Evolutionary conservation across 1,140 invertebrate species (phyloP), one percentile per base, ranked within the genome.

Genomic region (Helicorthomorpha holstii): DNA sequence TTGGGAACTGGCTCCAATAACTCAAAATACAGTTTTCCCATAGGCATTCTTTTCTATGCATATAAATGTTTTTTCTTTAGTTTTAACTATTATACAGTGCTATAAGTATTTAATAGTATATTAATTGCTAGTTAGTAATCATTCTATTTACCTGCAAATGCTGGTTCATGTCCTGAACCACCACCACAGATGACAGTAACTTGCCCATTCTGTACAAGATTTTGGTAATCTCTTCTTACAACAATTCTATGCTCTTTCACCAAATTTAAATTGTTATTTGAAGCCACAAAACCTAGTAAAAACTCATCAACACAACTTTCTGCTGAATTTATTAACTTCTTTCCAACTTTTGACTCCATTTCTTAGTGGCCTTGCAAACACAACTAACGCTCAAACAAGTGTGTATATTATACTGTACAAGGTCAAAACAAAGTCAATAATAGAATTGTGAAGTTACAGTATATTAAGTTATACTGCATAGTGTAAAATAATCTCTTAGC

Each of bases 111-210:
- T 41, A 41, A 41, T 12, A 12, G 12, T 12, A 41, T 19, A 12
- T 12, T 41, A 41, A 19, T 12, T 41, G 19, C 12, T 41, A 12
- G 38, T 19, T 19, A 12, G 12, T 41, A 12, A 41, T 41, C 19
- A 12, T 19, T 12, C 12, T 41, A 45, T 27, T 56, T 58, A 82
- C 81, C 81, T 69, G 76, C 75, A 55, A 75, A 69, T 66, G 83
- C 83, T 16, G 87, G 87, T 66, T 92, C 87, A 63, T 90, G 87
- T 3, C 87, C 87, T 21, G 83, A 84, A 21, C 87, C 85, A 23
- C 86, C 86, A 2, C 85, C 86, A 54, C 75, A 76, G n/a, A 90
- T 64, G 1, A 89, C 52, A 1, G 76, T 74, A 4, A 88, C 83
- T 62, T 76, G 76, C 14, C 71, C 66, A 19, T 62, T 49, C 16